Conservation (phyloP, 2,797 vertebrate species). For the Balearica regulorum region DNA sequence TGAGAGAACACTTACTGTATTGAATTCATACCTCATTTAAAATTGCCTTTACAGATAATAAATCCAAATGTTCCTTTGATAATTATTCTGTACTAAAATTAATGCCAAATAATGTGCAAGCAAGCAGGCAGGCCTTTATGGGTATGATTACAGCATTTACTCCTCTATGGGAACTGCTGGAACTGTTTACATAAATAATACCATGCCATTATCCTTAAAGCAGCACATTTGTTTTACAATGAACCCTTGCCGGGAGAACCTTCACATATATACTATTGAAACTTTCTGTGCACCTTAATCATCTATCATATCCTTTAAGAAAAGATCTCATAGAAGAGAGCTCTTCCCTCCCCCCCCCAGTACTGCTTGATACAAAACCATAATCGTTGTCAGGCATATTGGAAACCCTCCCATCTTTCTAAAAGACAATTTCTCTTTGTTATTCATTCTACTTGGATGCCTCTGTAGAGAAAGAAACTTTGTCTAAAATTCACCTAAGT, state of each 20-base stretch:
- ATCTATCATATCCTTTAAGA: constrained; percentile 36
- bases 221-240: constrained; percentile 60
- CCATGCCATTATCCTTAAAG: constrained; percentile 60
- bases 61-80: constrained; percentile 65
- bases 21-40: constrained; percentile 56
- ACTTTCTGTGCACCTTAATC: constrained; percentile 29
- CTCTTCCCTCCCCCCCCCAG: neutral
- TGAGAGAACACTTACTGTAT: constrained; percentile 33
- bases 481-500: neutral
- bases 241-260: constrained; percentile 31
- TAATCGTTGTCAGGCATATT: neutral
- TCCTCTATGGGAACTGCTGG: constrained; percentile 52
- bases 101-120: constrained; percentile 66
- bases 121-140: constrained; percentile 62
- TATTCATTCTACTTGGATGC: neutral
- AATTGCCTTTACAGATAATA: constrained; percentile 61
- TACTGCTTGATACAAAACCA: constrained; percentile 1
- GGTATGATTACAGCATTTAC: constrained; percentile 57
- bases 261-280: neutral
- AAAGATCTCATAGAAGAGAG: neutral
- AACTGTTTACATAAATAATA: constrained; percentile 69
- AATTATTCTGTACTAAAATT: constrained; percentile 66
- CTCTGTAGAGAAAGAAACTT: constrained; percentile 8
- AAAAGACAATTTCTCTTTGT: constrained; percentile 7
- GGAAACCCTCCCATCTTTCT: neutral